Evolutionary conservation across 2,888 invertebrate genomes (phyloP).

Genomic region (Limnephilus rhombicus): DNA sequence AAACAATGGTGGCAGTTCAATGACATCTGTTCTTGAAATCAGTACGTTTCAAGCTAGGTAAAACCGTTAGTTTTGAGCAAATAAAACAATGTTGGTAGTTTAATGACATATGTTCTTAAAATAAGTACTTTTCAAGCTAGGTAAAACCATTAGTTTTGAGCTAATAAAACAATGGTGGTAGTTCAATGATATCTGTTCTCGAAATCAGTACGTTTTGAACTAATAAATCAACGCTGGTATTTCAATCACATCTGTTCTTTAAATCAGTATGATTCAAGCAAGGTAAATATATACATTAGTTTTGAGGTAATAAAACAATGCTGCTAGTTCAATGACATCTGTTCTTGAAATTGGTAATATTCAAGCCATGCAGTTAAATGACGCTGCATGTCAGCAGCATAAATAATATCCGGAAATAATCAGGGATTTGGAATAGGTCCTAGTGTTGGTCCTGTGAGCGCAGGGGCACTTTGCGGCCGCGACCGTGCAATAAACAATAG

Average conservation of each 20-base stretch:
- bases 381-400: background rate
- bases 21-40: too few species aligned
- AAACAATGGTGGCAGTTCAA: too few species aligned
- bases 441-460: background rate
- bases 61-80: too few species aligned
- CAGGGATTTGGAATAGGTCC: constrained; percentile 11
- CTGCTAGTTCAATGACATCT: too few species aligned
- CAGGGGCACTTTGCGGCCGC: constrained; percentile 31
- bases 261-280: background rate
- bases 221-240: too few species aligned
- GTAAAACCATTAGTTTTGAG: too few species aligned
- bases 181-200: background rate
- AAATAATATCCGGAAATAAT: constrained; percentile 11
- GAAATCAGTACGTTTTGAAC: background rate
- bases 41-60: too few species aligned
- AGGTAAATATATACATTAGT: too few species aligned
- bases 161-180: too few species aligned
- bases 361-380: background rate
- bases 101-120: background rate
- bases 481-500: constrained; percentile 33
- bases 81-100: too few species aligned
- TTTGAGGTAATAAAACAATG: too few species aligned
- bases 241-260: background rate
- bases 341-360: background rate
- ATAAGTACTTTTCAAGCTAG: background rate